Base-by-base conservation (phyloP, 2,888 invertebrate genomes). In the Limnephilus marmoratus region DNA sequence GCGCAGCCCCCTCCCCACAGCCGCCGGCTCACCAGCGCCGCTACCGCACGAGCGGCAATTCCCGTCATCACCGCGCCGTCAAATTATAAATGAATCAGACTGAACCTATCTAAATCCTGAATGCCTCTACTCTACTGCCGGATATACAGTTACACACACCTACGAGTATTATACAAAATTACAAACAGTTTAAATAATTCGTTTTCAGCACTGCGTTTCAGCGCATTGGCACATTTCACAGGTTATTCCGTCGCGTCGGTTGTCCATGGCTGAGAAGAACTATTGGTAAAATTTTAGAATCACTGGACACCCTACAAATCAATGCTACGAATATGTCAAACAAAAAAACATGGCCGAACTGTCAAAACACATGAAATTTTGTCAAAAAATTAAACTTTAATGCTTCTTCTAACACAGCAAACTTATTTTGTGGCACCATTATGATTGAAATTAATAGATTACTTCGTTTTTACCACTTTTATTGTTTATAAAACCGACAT, bases 1-100 rank as follows among this genome's bases (percentile, higher is more conserved):
- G 95, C 94, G 94, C 95, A 95, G 95, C 95, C 95, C 95, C 95
- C 95, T 88, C 49, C 80, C 31, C 12, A 81, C 29, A 18, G 24
- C 24, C 34, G 91, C 88, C 41, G 90, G 53, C 49, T 49, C 88
- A 80, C 91, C 86, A 91, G 92, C 92, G 90, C 68, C 80, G 80
- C 88, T 37, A 53, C 37, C 88, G 81, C 81, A 2, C 18, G 41
- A n/a, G 45, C 86, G 45, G 45, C 45, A 49, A n/a, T 45, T 86
- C 86, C 86, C 86, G 86, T 9, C 86, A 86, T 86, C 86, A 29
- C 88, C 24, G 4, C 37, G 37, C 5, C 88, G 41, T 87, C 87
- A 34, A 89, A 89, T 80, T 89, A 89, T n/a, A 89, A 89, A 89
- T 34, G 88, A 80, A 80, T 89, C 88, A 80, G n/a, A 81, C 31